phyloP scores from a whole-genome alignment of 2,113 vertebrate species.

The Heloderma charlesbogerti region DNA sequence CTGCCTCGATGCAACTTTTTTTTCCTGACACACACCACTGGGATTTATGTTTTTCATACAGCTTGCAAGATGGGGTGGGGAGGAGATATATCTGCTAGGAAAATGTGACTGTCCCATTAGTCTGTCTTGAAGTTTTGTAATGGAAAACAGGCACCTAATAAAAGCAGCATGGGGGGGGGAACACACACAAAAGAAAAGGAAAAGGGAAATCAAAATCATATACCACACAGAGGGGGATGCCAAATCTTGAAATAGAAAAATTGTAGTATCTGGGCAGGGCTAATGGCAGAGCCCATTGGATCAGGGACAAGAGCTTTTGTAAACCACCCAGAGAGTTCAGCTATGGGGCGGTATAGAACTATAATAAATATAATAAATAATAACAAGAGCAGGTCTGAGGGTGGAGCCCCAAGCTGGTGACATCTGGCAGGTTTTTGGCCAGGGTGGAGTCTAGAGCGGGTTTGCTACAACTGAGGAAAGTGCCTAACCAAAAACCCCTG shows the following conservation, averaged over 20 bases:
- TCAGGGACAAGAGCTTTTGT: too few relatives aligned
- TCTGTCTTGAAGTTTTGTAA: constrained; percentile 55
- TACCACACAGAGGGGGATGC: not conserved
- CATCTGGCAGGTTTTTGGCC: not conserved
- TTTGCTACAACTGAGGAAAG: not conserved
- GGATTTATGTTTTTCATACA: constrained; percentile 44
- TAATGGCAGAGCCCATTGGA: too few relatives aligned
- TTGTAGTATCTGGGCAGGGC: not conserved
- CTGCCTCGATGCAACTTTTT: not conserved
- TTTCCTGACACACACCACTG: constrained; percentile 9
- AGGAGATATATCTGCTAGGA: constrained; percentile 45
- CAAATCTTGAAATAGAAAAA: not conserved
- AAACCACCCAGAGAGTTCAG: too few relatives aligned
- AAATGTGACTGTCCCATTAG: constrained; percentile 67
- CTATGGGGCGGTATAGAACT: too few relatives aligned
- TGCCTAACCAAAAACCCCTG: not conserved
- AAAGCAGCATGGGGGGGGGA: not conserved
- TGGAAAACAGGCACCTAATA: constrained; percentile 69
- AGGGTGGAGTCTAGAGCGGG: not conserved
- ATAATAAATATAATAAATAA: too few relatives aligned
- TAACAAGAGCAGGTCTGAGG: not conserved
- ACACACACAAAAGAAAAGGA: constrained; percentile 4
- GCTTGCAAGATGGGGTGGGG: constrained; percentile 30
- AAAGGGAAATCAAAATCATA: not conserved
- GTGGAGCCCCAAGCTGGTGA: not conserved